These are phyloP conservation scores for Epizoanthus ramosus DNA, from an alignment of 92 coral and sea anemone genomes.

Conservation along the genomic window DNA sequence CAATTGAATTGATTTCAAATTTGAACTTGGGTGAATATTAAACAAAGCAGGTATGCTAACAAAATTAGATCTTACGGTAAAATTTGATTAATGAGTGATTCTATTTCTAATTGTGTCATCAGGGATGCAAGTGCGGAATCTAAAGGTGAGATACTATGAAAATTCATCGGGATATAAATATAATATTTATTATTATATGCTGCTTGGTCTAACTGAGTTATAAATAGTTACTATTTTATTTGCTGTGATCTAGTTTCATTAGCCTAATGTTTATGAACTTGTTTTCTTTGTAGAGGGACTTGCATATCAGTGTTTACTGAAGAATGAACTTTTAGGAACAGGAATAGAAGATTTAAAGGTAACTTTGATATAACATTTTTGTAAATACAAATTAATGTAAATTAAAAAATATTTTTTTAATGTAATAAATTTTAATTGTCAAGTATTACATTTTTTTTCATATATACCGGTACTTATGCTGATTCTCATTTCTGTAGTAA, in stretches of 20 bases:
- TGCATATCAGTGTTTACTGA: conserved; percentile 94
- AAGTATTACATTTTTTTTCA: no score
- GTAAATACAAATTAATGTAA: no score
- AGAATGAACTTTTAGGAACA: conserved; percentile 91
- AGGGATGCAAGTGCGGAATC: conserved; percentile 51
- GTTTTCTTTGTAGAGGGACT: conserved; percentile 71
- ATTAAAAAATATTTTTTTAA: no score
- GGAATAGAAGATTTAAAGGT: conserved; percentile 98
- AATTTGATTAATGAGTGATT: not conserved
- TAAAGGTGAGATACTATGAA: conserved; percentile 16
- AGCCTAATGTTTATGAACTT: not conserved
- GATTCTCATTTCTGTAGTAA: no score
- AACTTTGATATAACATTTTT: not conserved
- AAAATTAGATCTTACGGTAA: not conserved
- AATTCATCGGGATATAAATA: not conserved
- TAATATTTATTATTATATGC: not conserved
- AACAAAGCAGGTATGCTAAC: not conserved
- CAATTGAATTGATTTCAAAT: no score
- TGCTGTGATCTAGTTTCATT: not conserved
- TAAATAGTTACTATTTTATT: not conserved
- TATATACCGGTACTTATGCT: no score
- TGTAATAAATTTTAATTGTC: no score
- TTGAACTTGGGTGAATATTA: no score
- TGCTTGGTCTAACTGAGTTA: no score
- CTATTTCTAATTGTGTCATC: not conserved